These are phyloP conservation scores for Solenopsis fugax DNA, from an alignment of 1,140 invertebrate species.

Conservation along the genomic window DNA sequence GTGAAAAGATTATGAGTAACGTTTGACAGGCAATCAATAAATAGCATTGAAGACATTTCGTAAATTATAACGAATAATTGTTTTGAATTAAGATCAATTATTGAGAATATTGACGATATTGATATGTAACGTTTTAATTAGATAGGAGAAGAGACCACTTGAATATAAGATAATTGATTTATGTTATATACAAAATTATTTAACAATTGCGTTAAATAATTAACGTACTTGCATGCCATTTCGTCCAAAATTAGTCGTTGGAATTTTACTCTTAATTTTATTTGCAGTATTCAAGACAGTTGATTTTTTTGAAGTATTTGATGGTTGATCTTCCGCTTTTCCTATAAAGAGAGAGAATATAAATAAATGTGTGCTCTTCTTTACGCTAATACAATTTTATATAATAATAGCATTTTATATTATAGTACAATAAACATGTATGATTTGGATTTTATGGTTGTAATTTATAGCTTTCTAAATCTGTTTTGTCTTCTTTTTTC, in stretches of 20 bases:
- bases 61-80: slow-evolving; percentile 27
- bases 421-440: background rate
- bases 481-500: background rate
- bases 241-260: slow-evolving; percentile 33
- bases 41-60: background rate
- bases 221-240: slow-evolving; percentile 57
- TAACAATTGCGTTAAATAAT: background rate
- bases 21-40: background rate
- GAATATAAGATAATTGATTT: background rate
- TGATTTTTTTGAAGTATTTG: slow-evolving; percentile 22
- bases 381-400: background rate
- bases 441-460: background rate
- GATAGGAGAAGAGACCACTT: background rate
- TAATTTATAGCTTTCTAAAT: background rate
- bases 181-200: slow-evolving; percentile 6
- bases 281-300: slow-evolving; percentile 7
- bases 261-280: slow-evolving; percentile 57
- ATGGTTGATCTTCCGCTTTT: slow-evolving; percentile 48
- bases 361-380: background rate
- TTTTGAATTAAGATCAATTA: slow-evolving; percentile 12
- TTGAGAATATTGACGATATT: background rate
- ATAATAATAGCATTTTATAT: slow-evolving; percentile 16
- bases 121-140: background rate
- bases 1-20: slow-evolving; percentile 7
- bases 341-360: slow-evolving; percentile 1